Percentiles rank a stretch among this genome's conserved stretches.
Evolutionary conservation across 1,140 invertebrate species (phyloP).

Genomic region (Coboldia fuscipes): DNA sequence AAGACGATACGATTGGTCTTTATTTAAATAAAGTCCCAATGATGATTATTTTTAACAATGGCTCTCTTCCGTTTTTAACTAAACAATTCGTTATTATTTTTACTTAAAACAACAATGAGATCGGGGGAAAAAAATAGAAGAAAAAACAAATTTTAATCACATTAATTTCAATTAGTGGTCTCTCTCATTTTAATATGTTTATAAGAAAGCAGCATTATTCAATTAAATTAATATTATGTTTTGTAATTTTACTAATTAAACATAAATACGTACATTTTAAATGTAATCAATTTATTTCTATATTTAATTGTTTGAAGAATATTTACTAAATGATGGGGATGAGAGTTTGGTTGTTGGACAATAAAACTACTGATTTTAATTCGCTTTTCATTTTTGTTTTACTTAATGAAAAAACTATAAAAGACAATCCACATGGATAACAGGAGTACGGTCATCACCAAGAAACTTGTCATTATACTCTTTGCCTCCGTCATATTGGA

Average conservation of each 20-base stretch:
- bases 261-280: neutral
- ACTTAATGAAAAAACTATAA: constrained; percentile 10
- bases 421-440: constrained; percentile 14
- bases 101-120: no score
- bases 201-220: no score
- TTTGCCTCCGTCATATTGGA: constrained; percentile 15
- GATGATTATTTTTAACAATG: no score
- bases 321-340: neutral
- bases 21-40: no score
- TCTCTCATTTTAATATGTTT: no score
- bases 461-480: constrained; percentile 16
- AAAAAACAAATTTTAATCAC: no score
- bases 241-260: constrained; percentile 7
- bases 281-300: neutral
- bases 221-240: no score
- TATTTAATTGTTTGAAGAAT: neutral
- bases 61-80: no score
- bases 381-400: neutral
- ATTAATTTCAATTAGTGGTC: no score
- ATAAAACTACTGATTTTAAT: neutral
- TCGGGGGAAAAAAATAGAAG: no score
- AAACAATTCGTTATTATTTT: no score
- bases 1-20: no score
- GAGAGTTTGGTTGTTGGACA: neutral
- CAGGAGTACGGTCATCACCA: constrained; percentile 15